phyloP scores from a whole-genome alignment of 2,888 invertebrate genomes.

The Heliconius hortense region DNA sequence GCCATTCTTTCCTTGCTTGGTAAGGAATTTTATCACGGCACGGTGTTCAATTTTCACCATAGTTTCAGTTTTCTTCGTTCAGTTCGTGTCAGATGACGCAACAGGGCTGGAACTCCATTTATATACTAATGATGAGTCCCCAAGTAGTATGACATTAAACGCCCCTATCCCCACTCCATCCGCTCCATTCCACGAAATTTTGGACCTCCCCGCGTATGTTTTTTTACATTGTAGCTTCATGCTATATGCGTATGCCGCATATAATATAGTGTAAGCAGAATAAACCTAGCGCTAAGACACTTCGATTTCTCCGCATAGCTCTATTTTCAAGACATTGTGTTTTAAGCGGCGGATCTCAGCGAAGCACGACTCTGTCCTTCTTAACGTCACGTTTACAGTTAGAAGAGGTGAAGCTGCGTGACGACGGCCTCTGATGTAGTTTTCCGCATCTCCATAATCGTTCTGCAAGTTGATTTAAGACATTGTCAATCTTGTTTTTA shows the following conservation, averaged over 20 bases:
- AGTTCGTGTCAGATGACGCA: too few relatives aligned
- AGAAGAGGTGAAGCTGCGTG: neutral
- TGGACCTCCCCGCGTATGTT: too few relatives aligned
- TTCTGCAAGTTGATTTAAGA: constrained; percentile 73
- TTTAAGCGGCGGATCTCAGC: neutral
- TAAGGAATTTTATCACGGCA: too few relatives aligned
- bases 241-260: neutral
- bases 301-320: neutral
- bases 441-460: constrained; percentile 62
- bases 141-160: too few relatives aligned
- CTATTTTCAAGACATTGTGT: neutral
- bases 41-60: too few relatives aligned
- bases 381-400: neutral
- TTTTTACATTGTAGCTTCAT: too few relatives aligned
- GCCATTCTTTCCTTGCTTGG: too few relatives aligned
- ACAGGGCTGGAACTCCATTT: too few relatives aligned
- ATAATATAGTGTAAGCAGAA: neutral
- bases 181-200: too few relatives aligned
- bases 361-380: neutral
- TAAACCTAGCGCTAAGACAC: neutral
- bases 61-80: too few relatives aligned
- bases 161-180: too few relatives aligned
- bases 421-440: neutral
- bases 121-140: too few relatives aligned
- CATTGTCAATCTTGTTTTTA: constrained; percentile 69